Conservation (phyloP, 1,140 invertebrate genomes). For the Macrostomum lignano region DNA sequence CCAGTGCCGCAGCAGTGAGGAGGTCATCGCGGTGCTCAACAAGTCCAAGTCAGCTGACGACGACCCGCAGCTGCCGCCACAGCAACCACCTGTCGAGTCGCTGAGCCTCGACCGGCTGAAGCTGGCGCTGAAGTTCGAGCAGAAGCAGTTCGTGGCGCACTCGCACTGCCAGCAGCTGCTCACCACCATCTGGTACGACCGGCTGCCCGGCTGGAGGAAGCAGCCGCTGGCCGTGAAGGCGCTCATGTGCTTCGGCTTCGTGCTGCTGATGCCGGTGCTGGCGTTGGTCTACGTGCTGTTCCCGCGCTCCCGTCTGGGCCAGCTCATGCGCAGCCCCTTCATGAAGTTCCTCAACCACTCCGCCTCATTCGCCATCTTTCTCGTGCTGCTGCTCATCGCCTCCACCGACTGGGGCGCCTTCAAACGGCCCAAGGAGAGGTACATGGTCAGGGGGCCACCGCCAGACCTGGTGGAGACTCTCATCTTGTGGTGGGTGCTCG, state of each 20-base stretch:
- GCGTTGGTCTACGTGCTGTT: conserved; percentile 67
- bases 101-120: conserved; percentile 14
- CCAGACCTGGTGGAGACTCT: conserved; percentile 66
- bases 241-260: conserved; percentile 57
- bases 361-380: conserved; percentile 78
- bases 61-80: too few species aligned
- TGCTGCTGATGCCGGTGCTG: conserved; percentile 73
- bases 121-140: conserved; percentile 17
- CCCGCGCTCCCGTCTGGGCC: conserved; percentile 57
- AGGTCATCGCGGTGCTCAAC: conserved; percentile 63
- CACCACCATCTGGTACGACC: conserved; percentile 91
- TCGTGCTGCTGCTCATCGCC: conserved; percentile 72
- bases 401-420: conserved; percentile 30
- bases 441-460: conserved; percentile 42
- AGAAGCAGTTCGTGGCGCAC: conserved; percentile 57
- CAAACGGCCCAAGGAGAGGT: conserved; percentile 18
- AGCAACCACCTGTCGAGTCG: too few species aligned
- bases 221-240: conserved; percentile 57
- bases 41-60: too few species aligned
- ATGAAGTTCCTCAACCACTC: conserved; percentile 97
- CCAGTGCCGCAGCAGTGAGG: conserved; percentile 54
- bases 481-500: conserved; percentile 52
- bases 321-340: conserved; percentile 76
- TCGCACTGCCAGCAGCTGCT: conserved; percentile 86
- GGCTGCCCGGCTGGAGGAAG: conserved; percentile 71